A percentile compares a stretch with the other conserved stretches of the same genome.
Evolutionary conservation across 2,888 invertebrate species (phyloP).

Genomic region (Vannuccia rotundouncinata): DNA sequence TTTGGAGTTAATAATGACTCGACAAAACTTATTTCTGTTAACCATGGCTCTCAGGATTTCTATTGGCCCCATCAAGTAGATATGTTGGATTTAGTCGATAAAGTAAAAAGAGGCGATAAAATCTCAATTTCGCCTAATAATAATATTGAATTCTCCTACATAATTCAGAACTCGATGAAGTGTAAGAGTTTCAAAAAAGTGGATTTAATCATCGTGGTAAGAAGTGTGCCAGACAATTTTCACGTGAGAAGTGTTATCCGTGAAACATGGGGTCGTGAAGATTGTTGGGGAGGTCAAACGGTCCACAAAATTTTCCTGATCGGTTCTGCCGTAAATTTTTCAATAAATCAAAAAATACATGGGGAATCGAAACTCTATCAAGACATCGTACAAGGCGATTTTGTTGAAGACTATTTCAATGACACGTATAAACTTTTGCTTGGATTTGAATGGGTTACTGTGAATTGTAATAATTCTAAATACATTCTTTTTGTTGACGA

Average conservation of each 20-base stretch:
- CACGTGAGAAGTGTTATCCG: conserved; percentile 68
- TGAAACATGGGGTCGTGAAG: conserved; percentile 73
- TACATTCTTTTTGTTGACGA: conserved; percentile 83
- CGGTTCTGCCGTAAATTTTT: no score
- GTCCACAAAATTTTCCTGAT: conserved; percentile 63
- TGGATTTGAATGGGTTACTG: conserved; percentile 74
- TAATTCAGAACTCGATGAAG: neutral
- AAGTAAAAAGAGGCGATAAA: neutral
- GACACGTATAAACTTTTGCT: conserved; percentile 86
- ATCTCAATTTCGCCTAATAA: conserved; percentile 15
- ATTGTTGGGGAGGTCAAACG: conserved; percentile 67
- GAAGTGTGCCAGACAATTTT: conserved; percentile 70
- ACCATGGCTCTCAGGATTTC: conserved; percentile 30
- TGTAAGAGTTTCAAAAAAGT: neutral
- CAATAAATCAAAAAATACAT: no score
- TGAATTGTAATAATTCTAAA: conserved; percentile 67
- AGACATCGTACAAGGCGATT: conserved; percentile 77
- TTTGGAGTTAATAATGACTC: neutral
- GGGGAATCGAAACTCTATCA: conserved; percentile 64
- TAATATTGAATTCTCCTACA: neutral
- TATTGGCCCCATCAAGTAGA: conserved; percentile 35
- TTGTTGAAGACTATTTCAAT: conserved; percentile 75
- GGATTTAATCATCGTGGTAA: conserved; percentile 61
- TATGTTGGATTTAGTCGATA: conserved; percentile 32
- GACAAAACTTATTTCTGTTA: neutral